Evolutionary conservation across 1,140 invertebrate genomes (phyloP), one percentile per base, ranked within the genome.

Genomic region (Brachionus manjavacas): DNA sequence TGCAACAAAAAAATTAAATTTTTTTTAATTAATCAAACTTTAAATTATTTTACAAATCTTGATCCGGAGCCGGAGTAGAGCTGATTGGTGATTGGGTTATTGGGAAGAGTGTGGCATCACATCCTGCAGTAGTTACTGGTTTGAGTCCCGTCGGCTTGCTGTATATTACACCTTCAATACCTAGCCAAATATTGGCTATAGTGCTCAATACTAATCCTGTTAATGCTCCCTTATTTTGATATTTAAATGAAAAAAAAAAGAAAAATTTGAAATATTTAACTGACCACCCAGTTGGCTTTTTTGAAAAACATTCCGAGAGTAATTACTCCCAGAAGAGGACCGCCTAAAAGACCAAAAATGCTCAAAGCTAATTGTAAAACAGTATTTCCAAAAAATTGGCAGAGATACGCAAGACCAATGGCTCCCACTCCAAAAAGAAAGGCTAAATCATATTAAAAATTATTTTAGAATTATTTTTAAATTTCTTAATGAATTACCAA

Each of bases 261-360:
- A 20, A 41, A 55, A 23, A 23, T 20, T 35, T 43, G 7, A 16
- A 35, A 25, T 41, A 41, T 43, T 74, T 20, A 14, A 55, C 76
- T 64, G 0, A 94, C 94, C 35, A 94, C 94, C 94, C 95, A 92
- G 31, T 92, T 91, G 88, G 95, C 93, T 91, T 92, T 94, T 1
- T 94, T 94, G 91, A 85, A 60, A 87, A 95, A 94, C 92, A 96
- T 95, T 72, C 95, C 95, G 25, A 96, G 88, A 0, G 93, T 93
- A 87, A 96, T 96, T 4, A 96, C 88, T 1, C 94, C 88, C 20
- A 87, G 83, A 8, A 89, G 66, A 2, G 88, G 88, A 4, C 88
- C 88, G 11, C 87, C 87, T 11, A 88, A 85, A 83, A 89, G 87
- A 2, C 88, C 88, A 85, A 88, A 88, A 49, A 89, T 86, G 64